These are phyloP conservation scores for Sebastiscus albofasciatus DNA, from an alignment of 2,797 vertebrate species.

Conservation along the genomic window DNA sequence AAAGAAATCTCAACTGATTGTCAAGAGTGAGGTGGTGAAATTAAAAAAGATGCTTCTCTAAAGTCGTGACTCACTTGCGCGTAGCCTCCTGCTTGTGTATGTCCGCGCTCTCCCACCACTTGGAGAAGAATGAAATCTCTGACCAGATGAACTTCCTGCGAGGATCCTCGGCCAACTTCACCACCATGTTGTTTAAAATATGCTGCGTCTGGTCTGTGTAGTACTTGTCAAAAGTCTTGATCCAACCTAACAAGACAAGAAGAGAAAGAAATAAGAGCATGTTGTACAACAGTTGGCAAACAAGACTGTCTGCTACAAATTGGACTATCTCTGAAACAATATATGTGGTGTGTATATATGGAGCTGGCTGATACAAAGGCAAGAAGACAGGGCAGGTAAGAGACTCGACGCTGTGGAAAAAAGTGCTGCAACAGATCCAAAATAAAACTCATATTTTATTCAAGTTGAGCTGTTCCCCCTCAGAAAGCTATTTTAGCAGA, in stretches of 20 bases:
- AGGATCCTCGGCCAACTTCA: conserved; percentile 94
- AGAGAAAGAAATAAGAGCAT: conserved; percentile 12
- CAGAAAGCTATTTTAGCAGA: conserved; percentile 47
- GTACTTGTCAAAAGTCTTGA: conserved; percentile 99
- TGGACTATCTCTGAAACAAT: neutral
- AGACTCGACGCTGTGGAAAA: neutral
- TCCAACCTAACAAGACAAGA: conserved; percentile 87
- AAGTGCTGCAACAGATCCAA: conserved; percentile 44
- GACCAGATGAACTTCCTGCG: conserved; percentile 98
- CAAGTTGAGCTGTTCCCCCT: conserved; percentile 31
- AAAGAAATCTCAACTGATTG: neutral
- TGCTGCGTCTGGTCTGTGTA: conserved; percentile 97
- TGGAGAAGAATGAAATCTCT: conserved; percentile 95
- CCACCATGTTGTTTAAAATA: conserved; percentile 97
- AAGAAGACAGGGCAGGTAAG: conserved; percentile 16
- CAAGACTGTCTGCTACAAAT: neutral
- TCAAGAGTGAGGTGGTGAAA: neutral
- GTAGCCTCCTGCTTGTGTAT: conserved; percentile 89
- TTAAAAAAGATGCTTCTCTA: neutral
- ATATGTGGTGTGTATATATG: neutral
- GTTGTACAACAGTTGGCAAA: conserved; percentile 15
- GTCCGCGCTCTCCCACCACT: conserved; percentile 97
- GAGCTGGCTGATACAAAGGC: neutral
- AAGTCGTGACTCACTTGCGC: conserved; percentile 86
- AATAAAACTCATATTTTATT: conserved; percentile 75